Evolutionary conservation across 2,113 vertebrate species (phyloP).

Genomic region (Pseudorasbora parva): DNA sequence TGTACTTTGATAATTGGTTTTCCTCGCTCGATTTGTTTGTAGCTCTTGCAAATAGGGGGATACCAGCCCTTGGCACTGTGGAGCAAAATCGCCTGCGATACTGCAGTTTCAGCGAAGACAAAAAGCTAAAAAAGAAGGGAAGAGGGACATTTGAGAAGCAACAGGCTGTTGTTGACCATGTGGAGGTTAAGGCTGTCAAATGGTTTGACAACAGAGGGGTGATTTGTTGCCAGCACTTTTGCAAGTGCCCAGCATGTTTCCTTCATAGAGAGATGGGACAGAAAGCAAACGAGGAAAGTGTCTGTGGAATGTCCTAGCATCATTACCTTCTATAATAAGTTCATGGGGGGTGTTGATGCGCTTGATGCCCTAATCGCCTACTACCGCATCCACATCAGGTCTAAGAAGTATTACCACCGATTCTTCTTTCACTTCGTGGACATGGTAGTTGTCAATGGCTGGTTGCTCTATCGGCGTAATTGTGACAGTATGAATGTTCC

Average conservation of each 20-base stretch:
- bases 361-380: conserved; percentile 46
- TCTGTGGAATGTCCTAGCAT: conserved; percentile 19
- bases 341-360: conserved; percentile 46
- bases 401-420: conserved; percentile 48
- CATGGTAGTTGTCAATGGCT: conserved; percentile 45
- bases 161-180: conserved; percentile 40
- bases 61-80: conserved; percentile 50
- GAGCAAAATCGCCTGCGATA: conserved; percentile 40
- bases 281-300: conserved; percentile 36
- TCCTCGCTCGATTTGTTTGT: conserved; percentile 48
- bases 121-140: conserved; percentile 40
- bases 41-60: conserved; percentile 49
- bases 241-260: conserved; percentile 48
- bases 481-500: conserved; percentile 44
- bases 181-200: conserved; percentile 42
- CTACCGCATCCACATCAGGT: conserved; percentile 46
- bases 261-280: conserved; percentile 42
- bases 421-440: conserved; percentile 52
- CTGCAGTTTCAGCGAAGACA: conserved; percentile 47
- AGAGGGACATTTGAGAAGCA: conserved; percentile 47
- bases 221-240: conserved; percentile 49
- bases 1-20: conserved; percentile 51
- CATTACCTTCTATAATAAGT: conserved; percentile 35
- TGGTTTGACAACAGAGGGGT: conserved; percentile 49
- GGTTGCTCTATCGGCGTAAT: conserved; percentile 46